Conservation (phyloP, 1,140 invertebrate species). For the Musca vetustissima region DNA sequence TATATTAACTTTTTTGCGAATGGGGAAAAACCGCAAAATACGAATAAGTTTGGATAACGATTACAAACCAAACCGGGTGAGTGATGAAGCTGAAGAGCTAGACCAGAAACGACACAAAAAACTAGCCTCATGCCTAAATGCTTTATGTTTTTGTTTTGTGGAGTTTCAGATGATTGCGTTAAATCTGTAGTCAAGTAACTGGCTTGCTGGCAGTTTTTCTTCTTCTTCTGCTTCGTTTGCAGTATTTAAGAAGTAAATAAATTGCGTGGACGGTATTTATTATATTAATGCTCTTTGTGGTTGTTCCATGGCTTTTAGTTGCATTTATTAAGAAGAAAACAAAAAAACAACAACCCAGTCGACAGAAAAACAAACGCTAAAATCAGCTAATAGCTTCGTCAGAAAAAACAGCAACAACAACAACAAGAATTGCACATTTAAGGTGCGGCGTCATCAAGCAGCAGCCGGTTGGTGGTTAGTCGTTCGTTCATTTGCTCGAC, state of each 20-base stretch:
- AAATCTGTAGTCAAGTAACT: not conserved
- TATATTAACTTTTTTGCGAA: slow-evolving; percentile 3
- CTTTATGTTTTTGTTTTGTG: not conserved
- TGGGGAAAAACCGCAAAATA: not conserved
- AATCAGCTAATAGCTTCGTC: slow-evolving; percentile 2
- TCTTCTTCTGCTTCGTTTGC: not conserved
- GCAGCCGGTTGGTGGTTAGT: not conserved
- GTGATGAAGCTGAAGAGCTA: not conserved
- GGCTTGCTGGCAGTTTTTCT: not conserved
- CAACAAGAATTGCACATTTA: slow-evolving; percentile 15
- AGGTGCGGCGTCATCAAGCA: slow-evolving; percentile 23
- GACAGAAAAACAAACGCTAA: not conserved
- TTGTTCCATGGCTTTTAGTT: slow-evolving; percentile 1
- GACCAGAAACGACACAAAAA: not conserved
- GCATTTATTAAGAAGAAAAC: slow-evolving; percentile 13
- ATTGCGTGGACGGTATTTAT: slow-evolving; percentile 25
- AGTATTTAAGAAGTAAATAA: slow-evolving; percentile 16
- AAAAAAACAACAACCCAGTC: not conserved
- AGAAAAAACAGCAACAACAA: too few species aligned
- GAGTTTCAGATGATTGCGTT: not conserved
- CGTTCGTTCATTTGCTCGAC: too few species aligned
- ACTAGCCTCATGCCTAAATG: not conserved
- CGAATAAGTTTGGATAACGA: not conserved
- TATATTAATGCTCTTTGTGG: slow-evolving; percentile 9
- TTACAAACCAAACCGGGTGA: not conserved